These are phyloP conservation scores for Chironomus striatipennis DNA, from an alignment of 1,140 invertebrate species.

Conservation along the genomic window DNA sequence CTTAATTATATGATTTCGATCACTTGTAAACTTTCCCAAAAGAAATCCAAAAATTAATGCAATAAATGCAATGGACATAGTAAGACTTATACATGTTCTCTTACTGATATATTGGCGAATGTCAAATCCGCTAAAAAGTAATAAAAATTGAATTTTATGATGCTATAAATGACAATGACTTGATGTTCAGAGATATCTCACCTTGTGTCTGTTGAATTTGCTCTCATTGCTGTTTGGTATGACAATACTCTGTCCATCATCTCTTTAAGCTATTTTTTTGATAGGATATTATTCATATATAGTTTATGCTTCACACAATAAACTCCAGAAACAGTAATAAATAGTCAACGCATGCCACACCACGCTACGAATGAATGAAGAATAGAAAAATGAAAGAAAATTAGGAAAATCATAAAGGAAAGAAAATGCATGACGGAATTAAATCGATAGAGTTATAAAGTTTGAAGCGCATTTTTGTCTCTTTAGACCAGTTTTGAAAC, in stretches of 20 bases:
- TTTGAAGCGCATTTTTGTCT: too few relatives aligned
- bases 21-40: constrained; percentile 37
- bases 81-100: constrained; percentile 37
- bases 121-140: constrained; percentile 31
- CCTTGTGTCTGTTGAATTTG: constrained; percentile 27
- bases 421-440: too few relatives aligned
- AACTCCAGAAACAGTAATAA: neutral
- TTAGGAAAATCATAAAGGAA: neutral
- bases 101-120: constrained; percentile 38
- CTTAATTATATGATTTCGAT: constrained; percentile 35
- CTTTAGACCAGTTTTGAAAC: too few relatives aligned
- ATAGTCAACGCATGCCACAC: neutral
- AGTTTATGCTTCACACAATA: neutral
- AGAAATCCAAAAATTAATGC: constrained; percentile 39
- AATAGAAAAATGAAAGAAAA: neutral
- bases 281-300: neutral
- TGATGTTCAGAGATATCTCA: neutral
- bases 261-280: neutral
- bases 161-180: neutral
- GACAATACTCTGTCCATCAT: constrained; percentile 40
- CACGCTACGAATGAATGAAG: neutral
- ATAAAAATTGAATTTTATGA: neutral
- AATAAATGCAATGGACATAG: constrained; percentile 38
- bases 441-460: too few relatives aligned
- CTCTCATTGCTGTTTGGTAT: constrained; percentile 39